Evolutionary conservation across 2,113 vertebrate genomes (phyloP).

Genomic region (Ranitomeya imitator): DNA sequence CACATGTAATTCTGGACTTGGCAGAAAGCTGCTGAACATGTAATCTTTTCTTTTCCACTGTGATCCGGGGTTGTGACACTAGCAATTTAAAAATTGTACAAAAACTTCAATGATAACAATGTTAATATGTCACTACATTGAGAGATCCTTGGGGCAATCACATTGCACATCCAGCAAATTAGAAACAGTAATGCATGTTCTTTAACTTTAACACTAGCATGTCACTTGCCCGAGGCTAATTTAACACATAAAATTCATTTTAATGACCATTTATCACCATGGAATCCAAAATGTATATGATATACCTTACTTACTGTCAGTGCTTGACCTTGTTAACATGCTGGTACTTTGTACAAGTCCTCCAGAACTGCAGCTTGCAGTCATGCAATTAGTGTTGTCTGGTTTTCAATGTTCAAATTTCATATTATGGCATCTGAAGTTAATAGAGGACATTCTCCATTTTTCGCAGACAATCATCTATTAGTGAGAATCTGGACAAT

Average conservation of each 20-base stretch:
- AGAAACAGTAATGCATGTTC: background rate
- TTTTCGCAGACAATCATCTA: too few relatives aligned
- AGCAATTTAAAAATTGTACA: background rate
- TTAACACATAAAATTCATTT: constrained; percentile 1
- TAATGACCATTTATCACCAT: constrained; percentile 1
- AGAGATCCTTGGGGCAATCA: background rate
- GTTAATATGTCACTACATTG: background rate
- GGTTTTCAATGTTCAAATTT: too few relatives aligned
- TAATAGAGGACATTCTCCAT: too few relatives aligned
- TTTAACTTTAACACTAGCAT: background rate
- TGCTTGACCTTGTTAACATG: background rate
- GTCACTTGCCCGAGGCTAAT: constrained; percentile 1
- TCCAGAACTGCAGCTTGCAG: background rate
- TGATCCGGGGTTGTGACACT: constrained; percentile 38
- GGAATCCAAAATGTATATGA: background rate
- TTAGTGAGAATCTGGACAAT: too few relatives aligned
- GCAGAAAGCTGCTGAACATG: constrained; percentile 17
- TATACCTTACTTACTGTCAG: background rate
- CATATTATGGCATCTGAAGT: too few relatives aligned
- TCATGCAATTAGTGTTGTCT: background rate
- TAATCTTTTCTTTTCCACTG: constrained; percentile 44
- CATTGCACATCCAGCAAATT: background rate
- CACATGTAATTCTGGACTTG: background rate
- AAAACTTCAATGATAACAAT: background rate
- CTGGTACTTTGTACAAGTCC: background rate